Base-by-base conservation (phyloP, 2,113 vertebrate genomes). In the Junco hyemalis region DNA sequence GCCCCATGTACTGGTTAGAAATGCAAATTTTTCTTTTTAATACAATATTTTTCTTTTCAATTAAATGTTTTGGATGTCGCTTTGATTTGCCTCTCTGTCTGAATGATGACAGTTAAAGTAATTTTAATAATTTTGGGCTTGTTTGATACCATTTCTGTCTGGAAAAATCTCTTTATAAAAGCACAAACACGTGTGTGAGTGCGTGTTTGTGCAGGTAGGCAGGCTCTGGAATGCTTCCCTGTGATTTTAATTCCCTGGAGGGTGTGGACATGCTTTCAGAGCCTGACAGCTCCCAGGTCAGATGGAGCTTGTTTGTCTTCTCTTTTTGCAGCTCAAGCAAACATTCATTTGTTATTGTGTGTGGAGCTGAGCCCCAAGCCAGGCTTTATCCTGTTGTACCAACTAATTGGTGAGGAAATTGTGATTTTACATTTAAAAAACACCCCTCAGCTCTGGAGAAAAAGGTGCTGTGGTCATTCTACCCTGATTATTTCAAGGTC, bases 1-100 rank as follows among this genome's bases (percentile, higher is more conserved):
- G 59, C 78, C 86, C 31, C 91, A 33, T 35, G 59, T 65, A 69
- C 94, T 50, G 89, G 96, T 98, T 87, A 97, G 97, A 96, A 93
- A 83, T 74, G n/a, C 57, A 1, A 36, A 2, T 65, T 71, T 69
- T 70, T 8, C 21, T 61, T 42, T 23, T 12, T 1, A 64, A 83
- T 24, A 45, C 45, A 45, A 1, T 42, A 2, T 70, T 71, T 70
- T 65, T 8, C 21, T 57, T 42, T 25, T 12, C 1, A 64, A 83
- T 26, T 4, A 22, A 73, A 6, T 59, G 16, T 0, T 77, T 74
- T 65, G 20, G 31, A 21, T 29, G 17, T 9, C 0, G 13, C 47
- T 65, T 57, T 70, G 53, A 35, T 74, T 84, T 65, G 33, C 14
- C 29, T 53, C 51, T 42, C 5, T 50, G 17, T 88, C 29, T 40